These are phyloP conservation scores for Apis dorsata DNA, from an alignment of 1,140 invertebrate species.

Conservation along the genomic window DNA sequence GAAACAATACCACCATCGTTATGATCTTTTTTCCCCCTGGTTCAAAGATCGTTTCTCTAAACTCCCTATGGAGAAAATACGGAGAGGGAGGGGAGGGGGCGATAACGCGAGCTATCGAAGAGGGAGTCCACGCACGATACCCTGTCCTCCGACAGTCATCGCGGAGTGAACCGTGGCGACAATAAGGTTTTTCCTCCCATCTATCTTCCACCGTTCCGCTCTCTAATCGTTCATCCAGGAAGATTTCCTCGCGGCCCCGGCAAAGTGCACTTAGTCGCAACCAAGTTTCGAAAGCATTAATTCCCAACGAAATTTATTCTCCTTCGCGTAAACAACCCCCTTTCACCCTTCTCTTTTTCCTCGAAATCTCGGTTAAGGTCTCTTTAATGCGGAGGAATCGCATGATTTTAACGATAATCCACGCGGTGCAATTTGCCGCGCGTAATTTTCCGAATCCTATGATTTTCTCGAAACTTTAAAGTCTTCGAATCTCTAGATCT, in stretches of 20 bases:
- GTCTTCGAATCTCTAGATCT: too few species aligned
- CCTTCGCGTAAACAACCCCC: too few species aligned
- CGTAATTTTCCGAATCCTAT: too few species aligned
- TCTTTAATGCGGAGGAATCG: too few species aligned
- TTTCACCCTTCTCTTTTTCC: neutral
- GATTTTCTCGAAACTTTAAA: too few species aligned
- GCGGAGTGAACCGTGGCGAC: conserved; percentile 7
- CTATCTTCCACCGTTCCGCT: too few species aligned
- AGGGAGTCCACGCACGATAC: conserved; percentile 21
- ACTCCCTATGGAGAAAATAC: neutral
- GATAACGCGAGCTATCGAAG: conserved; percentile 32
- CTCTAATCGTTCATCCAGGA: conserved; percentile 14
- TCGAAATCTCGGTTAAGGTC: too few species aligned
- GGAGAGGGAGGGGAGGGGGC: too few species aligned
- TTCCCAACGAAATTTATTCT: neutral
- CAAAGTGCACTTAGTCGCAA: neutral
- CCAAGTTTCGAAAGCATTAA: neutral
- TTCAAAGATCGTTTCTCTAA: neutral
- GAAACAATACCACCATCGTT: neutral
- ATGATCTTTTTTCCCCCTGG: neutral
- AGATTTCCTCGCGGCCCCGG: neutral
- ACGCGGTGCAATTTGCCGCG: too few species aligned
- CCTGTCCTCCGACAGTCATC: conserved; percentile 4
- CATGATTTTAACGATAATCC: too few species aligned
- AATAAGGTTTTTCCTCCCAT: conserved; percentile 24